Base-by-base conservation (phyloP, 1,140 invertebrate genomes). In the Steinernema feltiae region DNA sequence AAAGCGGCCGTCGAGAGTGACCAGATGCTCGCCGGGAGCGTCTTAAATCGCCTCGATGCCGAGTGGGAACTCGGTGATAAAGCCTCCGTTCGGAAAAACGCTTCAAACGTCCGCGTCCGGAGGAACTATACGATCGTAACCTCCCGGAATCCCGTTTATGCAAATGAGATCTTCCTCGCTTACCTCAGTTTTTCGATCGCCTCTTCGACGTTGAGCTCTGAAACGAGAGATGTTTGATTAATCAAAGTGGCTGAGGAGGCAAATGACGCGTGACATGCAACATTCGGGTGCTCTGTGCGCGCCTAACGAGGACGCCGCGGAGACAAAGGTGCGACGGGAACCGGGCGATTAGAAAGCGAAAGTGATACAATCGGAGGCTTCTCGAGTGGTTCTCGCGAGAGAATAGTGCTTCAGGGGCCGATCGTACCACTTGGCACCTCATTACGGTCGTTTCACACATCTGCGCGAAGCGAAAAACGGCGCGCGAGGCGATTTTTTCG, bases 401-500 rank as follows among this genome's bases (percentile, higher is more conserved):
- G 53, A 63, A 63, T 63, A 63, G 53, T 63, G 53, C 53, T 63
- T 63, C 15, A 63, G 53, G 53, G 15, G 12, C 24, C 53, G 53
- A 63, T 27, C 15, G 53, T 63, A 63, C 53, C 53, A 63, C 53
- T 63, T 63, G 53, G 53, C 53, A 63, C 53, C 53, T 63, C 53
- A 63, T 63, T 63, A 63, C 53, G 53, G 53, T 63, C 53, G 53
- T 3, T 63, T 63, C 53, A 63, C 53, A 63, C 53, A 63, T 63
- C 53, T 63, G 53, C 53, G 53, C 53, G 35, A 18, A 7, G 3
- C 12, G 12, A 63, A 63, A 63, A 63, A 63, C 15, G 53, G 24
- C 53, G 15, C 53, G 53, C 53, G 15, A 3, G 53, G 18, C 35
- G 7, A 18, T 41, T 41, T 41, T 41, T 63, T 27, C 53, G 15